These are phyloP conservation scores for Phyllostomus discolor DNA, from an alignment of 2,113 vertebrate species.

Conservation along the genomic window DNA sequence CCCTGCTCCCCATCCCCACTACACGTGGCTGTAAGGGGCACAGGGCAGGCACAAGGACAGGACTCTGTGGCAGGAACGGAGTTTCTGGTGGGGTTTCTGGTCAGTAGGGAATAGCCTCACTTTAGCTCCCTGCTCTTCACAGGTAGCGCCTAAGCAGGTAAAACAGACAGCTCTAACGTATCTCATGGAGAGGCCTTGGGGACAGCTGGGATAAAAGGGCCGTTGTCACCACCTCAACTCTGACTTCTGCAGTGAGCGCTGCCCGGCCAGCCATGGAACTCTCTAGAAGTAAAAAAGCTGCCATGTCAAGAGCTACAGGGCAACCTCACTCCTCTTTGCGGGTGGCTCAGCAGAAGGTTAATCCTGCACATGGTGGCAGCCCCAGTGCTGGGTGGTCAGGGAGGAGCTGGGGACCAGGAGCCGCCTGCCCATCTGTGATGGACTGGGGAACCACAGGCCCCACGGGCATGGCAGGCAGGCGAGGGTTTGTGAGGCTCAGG, in stretches of 20 bases:
- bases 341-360: neutral
- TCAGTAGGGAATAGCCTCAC: neutral
- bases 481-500: neutral
- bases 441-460: neutral
- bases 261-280: neutral
- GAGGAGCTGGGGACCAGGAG: neutral
- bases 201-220: neutral
- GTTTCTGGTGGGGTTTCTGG: neutral
- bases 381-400: neutral
- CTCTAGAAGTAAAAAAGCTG: neutral
- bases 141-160: neutral
- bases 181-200: neutral
- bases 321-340: neutral
- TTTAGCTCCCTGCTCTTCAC: neutral
- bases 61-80: neutral
- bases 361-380: neutral
- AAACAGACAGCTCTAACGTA: neutral
- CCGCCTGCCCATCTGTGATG: neutral
- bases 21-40: neutral
- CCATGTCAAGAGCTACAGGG: neutral
- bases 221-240: too few species aligned
- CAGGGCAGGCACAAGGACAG: neutral
- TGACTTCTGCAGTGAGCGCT: accelerated
- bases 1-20: neutral
- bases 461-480: neutral